Percentiles rank a stretch among this genome's conserved stretches.
These are phyloP conservation scores for Glyphotaelius pellucidus DNA, from an alignment of 2,888 invertebrate species.

Conservation along the genomic window DNA sequence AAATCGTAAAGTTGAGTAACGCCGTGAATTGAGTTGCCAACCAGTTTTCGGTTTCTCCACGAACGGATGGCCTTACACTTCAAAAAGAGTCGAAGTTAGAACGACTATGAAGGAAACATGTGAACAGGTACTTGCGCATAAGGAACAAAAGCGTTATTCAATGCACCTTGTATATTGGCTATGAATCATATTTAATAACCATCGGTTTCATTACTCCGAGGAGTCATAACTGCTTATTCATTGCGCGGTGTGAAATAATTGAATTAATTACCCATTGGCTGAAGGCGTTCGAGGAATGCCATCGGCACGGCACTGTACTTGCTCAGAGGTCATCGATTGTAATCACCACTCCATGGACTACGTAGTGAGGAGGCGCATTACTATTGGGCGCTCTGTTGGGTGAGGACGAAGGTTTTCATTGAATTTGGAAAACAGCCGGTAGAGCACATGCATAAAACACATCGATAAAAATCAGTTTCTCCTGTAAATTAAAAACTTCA, in stretches of 20 bases:
- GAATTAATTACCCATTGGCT: background rate
- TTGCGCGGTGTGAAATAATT: slow-evolving; percentile 19
- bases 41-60: too few relatives aligned
- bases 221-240: slow-evolving; percentile 5
- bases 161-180: background rate
- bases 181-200: background rate
- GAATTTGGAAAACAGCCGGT: background rate
- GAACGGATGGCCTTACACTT: too few relatives aligned
- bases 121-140: background rate
- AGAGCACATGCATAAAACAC: background rate
- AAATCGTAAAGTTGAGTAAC: too few relatives aligned
- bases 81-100: too few relatives aligned
- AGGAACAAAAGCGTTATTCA: background rate
- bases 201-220: background rate
- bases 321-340: slow-evolving; percentile 5
- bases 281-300: slow-evolving; percentile 23
- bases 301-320: slow-evolving; percentile 3
- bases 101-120: background rate
- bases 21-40: too few relatives aligned
- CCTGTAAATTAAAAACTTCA: too few relatives aligned
- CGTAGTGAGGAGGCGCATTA: background rate
- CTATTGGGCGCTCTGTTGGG: background rate
- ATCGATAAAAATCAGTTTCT: background rate
- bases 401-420: background rate
- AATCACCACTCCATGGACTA: background rate